Conservation (phyloP, 2,888 invertebrate genomes). For the Nemoura dubitans region DNA sequence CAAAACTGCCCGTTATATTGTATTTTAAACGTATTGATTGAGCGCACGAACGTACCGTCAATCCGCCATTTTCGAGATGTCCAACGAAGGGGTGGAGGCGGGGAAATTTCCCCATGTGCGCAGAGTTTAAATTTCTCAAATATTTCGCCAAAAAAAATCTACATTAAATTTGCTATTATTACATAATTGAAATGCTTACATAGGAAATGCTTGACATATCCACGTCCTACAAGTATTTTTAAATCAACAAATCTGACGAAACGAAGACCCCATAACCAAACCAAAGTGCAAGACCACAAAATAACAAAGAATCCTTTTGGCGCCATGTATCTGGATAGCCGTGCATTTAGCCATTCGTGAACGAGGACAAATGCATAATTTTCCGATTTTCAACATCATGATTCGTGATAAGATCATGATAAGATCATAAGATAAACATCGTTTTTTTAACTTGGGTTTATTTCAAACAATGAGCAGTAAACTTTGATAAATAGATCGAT, state of each 20-base stretch:
- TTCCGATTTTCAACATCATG: no score
- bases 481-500: no score
- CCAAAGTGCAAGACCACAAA: background rate
- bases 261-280: background rate
- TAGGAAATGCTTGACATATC: background rate
- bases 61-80: background rate
- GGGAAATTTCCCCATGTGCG: background rate
- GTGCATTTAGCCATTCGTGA: no score
- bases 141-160: background rate
- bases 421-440: no score
- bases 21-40: background rate
- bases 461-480: background rate
- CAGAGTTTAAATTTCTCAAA: background rate
- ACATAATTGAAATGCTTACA: background rate
- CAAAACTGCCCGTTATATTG: background rate
- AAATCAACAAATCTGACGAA: background rate
- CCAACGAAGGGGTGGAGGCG: background rate
- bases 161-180: background rate
- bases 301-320: background rate
- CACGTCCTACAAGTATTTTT: background rate
- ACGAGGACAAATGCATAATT: no score
- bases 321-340: background rate
- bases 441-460: background rate
- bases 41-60: background rate
- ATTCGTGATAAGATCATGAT: no score